Percentiles rank a stretch among this genome's conserved stretches.
phyloP scores from a whole-genome alignment of 92 coral and sea anemone genomes.

The Desmophyllum pertusum region DNA sequence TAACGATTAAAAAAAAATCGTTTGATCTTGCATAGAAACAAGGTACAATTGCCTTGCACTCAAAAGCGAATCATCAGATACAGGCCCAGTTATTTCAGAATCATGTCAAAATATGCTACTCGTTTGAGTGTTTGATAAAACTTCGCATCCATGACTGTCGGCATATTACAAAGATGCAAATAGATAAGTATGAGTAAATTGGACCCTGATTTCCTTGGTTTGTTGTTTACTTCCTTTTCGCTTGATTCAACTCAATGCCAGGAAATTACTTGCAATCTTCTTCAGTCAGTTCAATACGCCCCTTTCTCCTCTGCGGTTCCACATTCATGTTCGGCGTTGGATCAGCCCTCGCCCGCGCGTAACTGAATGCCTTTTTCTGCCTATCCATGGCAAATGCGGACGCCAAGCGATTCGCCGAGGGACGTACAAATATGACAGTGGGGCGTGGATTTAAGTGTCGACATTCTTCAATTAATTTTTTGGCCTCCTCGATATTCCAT shows the following conservation, averaged over 20 bases:
- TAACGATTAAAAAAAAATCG: too few species aligned
- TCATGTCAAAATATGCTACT: too few species aligned
- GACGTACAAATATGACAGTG: neutral
- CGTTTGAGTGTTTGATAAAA: too few species aligned
- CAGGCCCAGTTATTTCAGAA: too few species aligned
- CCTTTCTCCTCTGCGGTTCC: neutral
- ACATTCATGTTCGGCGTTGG: neutral
- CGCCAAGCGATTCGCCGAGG: neutral
- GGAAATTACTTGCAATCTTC: neutral
- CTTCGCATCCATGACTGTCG: neutral
- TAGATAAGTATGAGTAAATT: neutral
- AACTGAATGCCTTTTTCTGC: neutral
- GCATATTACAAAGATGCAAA: neutral
- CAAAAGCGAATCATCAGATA: too few species aligned
- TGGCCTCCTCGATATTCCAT: constrained; percentile 9
- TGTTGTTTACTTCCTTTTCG: neutral
- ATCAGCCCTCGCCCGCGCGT: neutral
- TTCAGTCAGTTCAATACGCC: neutral
- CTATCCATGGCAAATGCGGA: neutral
- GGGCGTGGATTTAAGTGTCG: neutral
- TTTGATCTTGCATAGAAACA: too few species aligned
- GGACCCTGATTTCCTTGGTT: neutral
- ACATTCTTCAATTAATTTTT: neutral
- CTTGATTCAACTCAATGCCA: neutral
- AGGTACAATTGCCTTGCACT: too few species aligned